Percentiles rank a stretch among this genome's conserved stretches.
Conservation (phyloP, 2,113 vertebrate species). For the Polypterus bichir region DNA sequence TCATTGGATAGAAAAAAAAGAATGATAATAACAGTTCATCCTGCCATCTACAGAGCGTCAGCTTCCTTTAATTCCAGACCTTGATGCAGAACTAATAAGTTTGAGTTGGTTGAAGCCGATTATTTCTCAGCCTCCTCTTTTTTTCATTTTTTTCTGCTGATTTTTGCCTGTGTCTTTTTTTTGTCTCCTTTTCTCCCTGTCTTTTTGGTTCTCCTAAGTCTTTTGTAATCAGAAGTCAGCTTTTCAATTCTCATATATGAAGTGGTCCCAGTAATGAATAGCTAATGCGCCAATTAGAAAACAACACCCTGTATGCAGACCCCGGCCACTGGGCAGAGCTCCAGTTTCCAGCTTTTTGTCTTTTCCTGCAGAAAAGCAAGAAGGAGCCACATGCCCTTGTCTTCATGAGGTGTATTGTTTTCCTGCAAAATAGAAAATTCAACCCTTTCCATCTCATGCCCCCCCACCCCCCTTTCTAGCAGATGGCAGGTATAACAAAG, state of each 20-base stretch:
- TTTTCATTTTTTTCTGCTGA: not conserved
- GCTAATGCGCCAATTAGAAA: conserved; percentile 21
- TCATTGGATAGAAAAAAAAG: conserved; percentile 2
- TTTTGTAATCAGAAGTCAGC: conserved; percentile 25
- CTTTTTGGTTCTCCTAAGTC: not conserved
- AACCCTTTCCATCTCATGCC: conserved; percentile 3
- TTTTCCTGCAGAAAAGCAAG: conserved; percentile 5
- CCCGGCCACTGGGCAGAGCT: conserved; percentile 18
- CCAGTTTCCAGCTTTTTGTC: conserved; percentile 24
- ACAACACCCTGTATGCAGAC: conserved; percentile 8
- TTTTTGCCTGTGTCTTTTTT: not conserved
- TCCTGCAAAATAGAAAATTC: conserved; percentile 1
- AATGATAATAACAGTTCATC: not conserved
- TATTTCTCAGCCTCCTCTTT: not conserved
- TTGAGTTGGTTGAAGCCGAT: conserved; percentile 2
- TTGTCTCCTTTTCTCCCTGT: not conserved
- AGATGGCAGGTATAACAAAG: conserved; percentile 84
- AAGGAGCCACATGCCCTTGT: conserved; percentile 1
- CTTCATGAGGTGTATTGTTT: conserved; percentile 9
- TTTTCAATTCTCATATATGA: conserved; percentile 27
- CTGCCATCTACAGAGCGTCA: not conserved
- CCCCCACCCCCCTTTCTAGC: conserved; percentile 39
- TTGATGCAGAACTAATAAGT: conserved; percentile 7
- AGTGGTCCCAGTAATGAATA: conserved; percentile 26
- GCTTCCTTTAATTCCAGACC: conserved; percentile 6